These are phyloP conservation scores for Cebus imitator DNA, from an alignment of 2,113 vertebrate species.

Conservation along the genomic window DNA sequence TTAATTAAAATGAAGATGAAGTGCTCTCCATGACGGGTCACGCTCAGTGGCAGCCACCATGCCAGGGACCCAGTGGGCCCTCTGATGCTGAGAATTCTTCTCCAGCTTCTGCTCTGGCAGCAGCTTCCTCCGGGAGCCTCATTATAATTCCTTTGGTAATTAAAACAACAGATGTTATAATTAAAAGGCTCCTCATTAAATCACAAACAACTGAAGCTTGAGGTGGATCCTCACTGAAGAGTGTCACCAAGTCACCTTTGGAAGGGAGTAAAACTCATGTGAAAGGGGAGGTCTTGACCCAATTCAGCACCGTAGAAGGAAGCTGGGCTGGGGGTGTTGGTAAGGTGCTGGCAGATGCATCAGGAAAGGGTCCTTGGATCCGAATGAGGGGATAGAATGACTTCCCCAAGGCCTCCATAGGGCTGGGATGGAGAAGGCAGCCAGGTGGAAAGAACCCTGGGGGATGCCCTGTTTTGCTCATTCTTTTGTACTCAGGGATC, in stretches of 20 bases:
- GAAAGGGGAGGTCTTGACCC: background rate
- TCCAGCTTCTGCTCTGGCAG: slow-evolving; percentile 61
- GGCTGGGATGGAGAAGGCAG: background rate
- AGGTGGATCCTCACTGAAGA: slow-evolving; percentile 54
- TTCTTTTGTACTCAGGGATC: background rate
- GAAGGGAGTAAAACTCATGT: background rate
- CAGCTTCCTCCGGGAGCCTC: slow-evolving; percentile 70
- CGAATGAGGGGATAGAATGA: background rate
- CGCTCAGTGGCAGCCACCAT: background rate
- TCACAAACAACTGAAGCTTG: slow-evolving; percentile 75
- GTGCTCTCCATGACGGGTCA: slow-evolving; percentile 64
- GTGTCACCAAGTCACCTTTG: slow-evolving; percentile 59
- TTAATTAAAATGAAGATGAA: slow-evolving; percentile 79
- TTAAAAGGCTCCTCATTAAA: slow-evolving; percentile 81
- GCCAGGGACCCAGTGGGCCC: slow-evolving; percentile 50
- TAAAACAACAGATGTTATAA: slow-evolving; percentile 83
- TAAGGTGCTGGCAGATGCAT: background rate
- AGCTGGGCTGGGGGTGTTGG: background rate
- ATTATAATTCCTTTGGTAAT: slow-evolving; percentile 82
- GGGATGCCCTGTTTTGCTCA: background rate
- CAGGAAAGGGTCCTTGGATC: background rate
- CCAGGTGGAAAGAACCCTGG: fast-evolving
- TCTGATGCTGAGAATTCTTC: slow-evolving; percentile 58
- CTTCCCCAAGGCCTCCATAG: background rate
- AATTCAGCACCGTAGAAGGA: background rate